phyloP scores from a whole-genome alignment of 2,888 invertebrate genomes.

The Phortica okadai region DNA sequence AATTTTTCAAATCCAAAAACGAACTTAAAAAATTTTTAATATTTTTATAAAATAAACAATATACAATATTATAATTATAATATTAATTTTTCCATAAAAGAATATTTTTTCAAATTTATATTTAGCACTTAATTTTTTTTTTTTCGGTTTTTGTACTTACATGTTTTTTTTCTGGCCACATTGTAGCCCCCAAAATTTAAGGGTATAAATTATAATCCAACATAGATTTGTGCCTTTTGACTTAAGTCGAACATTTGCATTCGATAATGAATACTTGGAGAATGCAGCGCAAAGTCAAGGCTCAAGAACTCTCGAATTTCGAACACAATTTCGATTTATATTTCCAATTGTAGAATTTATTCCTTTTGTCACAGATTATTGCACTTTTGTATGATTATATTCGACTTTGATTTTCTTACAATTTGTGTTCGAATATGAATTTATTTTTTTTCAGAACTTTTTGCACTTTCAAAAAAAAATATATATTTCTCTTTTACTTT shows the following conservation, averaged over 20 bases:
- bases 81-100: neutral
- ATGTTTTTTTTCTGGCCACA: slow-evolving; percentile 77
- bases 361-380: slow-evolving; percentile 2
- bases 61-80: no score
- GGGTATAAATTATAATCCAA: slow-evolving; percentile 77
- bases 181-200: slow-evolving; percentile 76
- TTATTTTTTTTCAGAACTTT: slow-evolving; percentile 49
- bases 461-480: slow-evolving; percentile 43
- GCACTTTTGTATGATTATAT: slow-evolving; percentile 9
- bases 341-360: neutral
- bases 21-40: neutral
- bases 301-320: neutral
- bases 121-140: neutral
- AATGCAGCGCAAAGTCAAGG: slow-evolving; percentile 9
- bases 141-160: slow-evolving; percentile 62
- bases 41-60: neutral
- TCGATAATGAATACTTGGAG: neutral
- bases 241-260: slow-evolving; percentile 52
- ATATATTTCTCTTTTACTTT: neutral
- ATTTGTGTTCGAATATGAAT: slow-evolving; percentile 9
- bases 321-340: neutral
- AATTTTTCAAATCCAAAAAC: no score
- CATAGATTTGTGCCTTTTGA: slow-evolving; percentile 70
- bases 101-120: slow-evolving; percentile 3
- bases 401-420: neutral